Evolutionary conservation across 2,113 vertebrate species (phyloP).

Genomic region (Bolborhynchus lineola): DNA sequence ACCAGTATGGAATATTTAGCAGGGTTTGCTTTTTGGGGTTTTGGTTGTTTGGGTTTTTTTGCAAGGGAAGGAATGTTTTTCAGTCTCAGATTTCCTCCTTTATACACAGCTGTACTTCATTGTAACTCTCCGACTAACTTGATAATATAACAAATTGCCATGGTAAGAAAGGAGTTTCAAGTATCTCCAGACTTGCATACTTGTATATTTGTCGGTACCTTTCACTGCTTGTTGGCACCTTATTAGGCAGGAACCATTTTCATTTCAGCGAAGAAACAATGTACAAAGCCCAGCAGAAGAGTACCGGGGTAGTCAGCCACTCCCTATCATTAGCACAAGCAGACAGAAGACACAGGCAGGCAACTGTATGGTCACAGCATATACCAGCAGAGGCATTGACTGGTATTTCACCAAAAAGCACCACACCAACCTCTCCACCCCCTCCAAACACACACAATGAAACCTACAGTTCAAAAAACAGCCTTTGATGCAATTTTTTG

Average conservation of each 20-base stretch:
- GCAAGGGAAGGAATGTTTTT: not conserved
- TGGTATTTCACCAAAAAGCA: not conserved
- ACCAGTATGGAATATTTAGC: not conserved
- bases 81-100: not conserved
- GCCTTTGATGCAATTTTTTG: not conserved
- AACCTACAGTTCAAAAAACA: not conserved
- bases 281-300: not conserved
- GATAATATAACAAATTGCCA: not conserved
- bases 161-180: not conserved
- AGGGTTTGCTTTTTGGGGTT: not conserved
- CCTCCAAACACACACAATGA: not conserved
- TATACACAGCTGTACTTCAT: not conserved
- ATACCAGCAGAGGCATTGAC: not conserved
- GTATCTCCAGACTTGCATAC: not conserved
- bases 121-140: not conserved
- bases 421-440: not conserved
- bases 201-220: not conserved
- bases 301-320: not conserved
- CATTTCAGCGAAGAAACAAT: not conserved
- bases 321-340: not conserved
- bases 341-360: not conserved
- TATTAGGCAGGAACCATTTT: not conserved
- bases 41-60: not conserved
- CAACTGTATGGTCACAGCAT: not conserved
- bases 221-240: fast-evolving